Conservation (phyloP, 92 coral and sea anemone species). For the Porites cylindrica region DNA sequence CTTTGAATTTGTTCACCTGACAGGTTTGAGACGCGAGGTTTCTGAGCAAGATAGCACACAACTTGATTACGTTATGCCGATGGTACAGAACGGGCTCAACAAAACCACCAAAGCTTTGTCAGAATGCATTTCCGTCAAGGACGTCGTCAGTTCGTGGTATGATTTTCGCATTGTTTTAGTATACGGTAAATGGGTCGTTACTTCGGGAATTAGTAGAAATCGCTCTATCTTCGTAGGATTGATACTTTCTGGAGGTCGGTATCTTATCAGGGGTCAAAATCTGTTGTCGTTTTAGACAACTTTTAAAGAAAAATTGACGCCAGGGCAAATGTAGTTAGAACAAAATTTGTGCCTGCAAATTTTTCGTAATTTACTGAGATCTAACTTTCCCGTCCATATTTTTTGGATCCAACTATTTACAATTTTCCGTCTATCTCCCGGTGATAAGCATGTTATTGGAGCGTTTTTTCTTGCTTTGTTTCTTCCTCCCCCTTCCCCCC, state of each 20-base stretch:
- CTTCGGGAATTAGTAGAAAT: background rate
- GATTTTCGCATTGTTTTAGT: background rate
- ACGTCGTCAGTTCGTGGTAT: conserved; percentile 90
- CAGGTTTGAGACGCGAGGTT: conserved; percentile 85
- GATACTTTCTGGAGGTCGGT: background rate
- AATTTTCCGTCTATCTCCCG: too few species aligned
- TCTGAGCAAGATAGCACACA: conserved; percentile 79
- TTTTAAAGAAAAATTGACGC: too few species aligned
- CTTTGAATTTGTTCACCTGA: background rate
- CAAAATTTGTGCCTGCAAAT: too few species aligned
- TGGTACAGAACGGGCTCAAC: conserved; percentile 78
- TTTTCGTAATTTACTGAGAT: too few species aligned
- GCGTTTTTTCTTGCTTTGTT: too few species aligned
- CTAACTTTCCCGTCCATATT: too few species aligned
- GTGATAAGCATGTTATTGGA: too few species aligned
- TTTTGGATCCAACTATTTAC: too few species aligned
- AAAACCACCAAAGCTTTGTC: conserved; percentile 89
- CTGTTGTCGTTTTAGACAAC: too few species aligned
- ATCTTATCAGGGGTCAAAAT: too few species aligned
- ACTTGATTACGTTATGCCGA: conserved; percentile 85
- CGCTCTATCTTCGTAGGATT: background rate
- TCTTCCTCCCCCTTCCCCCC: too few species aligned
- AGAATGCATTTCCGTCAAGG: conserved; percentile 86
- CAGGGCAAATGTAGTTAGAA: too few species aligned
- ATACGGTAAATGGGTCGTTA: background rate